A percentile compares a stretch with the other conserved stretches of the same genome.
Conservation (phyloP, 2,113 vertebrate species). For the Chlamydotis undulata region DNA sequence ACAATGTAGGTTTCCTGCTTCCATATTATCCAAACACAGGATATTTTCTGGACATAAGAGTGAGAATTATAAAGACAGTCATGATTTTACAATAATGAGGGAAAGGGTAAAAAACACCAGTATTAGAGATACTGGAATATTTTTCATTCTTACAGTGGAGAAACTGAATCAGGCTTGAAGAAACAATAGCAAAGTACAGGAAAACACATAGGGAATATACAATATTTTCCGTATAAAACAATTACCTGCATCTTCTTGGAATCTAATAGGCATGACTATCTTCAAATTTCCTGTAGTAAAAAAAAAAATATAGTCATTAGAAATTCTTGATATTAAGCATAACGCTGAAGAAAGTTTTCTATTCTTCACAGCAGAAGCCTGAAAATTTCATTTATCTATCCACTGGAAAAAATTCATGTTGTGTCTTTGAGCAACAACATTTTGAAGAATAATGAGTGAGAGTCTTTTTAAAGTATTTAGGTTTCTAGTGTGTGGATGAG, state of each 20-base stretch:
- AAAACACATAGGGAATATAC: not conserved
- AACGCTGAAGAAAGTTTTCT: not conserved
- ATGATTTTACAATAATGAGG: not conserved
- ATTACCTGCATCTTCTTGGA: constrained; percentile 74
- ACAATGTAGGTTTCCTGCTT: not conserved
- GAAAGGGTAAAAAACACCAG: not conserved
- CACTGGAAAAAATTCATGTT: not conserved
- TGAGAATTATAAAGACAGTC: not conserved
- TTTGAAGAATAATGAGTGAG: not conserved
- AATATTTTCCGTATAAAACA: not conserved
- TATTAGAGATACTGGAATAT: not conserved
- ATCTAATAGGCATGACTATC: constrained; percentile 73
- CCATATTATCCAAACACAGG: not conserved
- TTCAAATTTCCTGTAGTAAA: constrained; percentile 61
- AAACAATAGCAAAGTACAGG: not conserved
- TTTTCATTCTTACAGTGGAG: not conserved
- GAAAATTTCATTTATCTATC: not conserved
- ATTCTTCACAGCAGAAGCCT: not conserved
- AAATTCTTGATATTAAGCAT: not conserved
- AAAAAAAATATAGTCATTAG: constrained; percentile 54
- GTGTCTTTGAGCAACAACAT: not conserved
- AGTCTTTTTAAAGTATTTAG: not conserved
- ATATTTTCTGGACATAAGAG: not conserved
- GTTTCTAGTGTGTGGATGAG: not conserved
- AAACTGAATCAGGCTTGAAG: not conserved